These are phyloP conservation scores for Crematogaster levior DNA, from an alignment of 2,888 invertebrate species.

Conservation along the genomic window DNA sequence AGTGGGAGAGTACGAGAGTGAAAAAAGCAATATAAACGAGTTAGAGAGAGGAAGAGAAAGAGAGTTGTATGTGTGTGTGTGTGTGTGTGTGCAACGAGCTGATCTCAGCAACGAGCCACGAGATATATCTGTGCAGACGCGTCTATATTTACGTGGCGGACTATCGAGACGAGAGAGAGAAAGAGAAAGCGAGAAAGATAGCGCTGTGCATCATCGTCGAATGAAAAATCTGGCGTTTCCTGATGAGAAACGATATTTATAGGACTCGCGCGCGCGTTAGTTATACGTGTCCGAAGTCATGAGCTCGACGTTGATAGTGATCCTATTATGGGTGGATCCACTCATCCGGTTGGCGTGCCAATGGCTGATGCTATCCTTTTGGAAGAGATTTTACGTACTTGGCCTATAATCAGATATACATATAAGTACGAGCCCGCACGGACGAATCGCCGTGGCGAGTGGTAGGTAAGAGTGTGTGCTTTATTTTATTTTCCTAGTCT, in stretches of 20 bases:
- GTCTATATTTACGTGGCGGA: conserved; percentile 71
- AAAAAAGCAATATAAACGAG: conserved; percentile 15
- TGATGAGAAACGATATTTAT: conserved; percentile 72
- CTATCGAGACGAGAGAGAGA: conserved; percentile 58
- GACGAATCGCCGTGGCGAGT: conserved; percentile 41
- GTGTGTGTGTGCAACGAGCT: conserved; percentile 21
- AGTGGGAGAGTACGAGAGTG: neutral
- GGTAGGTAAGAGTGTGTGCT: conserved; percentile 5
- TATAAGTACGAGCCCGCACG: conserved; percentile 4
- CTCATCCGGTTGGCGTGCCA: conserved; percentile 52
- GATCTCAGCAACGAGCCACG: conserved; percentile 36
- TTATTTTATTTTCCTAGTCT: conserved; percentile 34
- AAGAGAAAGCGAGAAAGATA: conserved; percentile 24
- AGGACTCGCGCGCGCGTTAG: conserved; percentile 38
- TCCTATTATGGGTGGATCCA: conserved; percentile 57
- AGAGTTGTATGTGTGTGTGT: neutral
- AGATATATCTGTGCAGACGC: conserved; percentile 69
- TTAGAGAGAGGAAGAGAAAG: conserved; percentile 16
- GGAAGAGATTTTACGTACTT: conserved; percentile 52
- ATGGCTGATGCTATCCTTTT: conserved; percentile 49
- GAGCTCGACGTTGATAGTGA: conserved; percentile 51
- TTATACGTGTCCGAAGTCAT: conserved; percentile 45
- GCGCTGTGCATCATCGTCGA: conserved; percentile 65
- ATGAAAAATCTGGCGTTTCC: conserved; percentile 72
- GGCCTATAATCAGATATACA: conserved; percentile 50